Conservation (phyloP, 2,113 vertebrate species). For the Trichechus manatus region DNA sequence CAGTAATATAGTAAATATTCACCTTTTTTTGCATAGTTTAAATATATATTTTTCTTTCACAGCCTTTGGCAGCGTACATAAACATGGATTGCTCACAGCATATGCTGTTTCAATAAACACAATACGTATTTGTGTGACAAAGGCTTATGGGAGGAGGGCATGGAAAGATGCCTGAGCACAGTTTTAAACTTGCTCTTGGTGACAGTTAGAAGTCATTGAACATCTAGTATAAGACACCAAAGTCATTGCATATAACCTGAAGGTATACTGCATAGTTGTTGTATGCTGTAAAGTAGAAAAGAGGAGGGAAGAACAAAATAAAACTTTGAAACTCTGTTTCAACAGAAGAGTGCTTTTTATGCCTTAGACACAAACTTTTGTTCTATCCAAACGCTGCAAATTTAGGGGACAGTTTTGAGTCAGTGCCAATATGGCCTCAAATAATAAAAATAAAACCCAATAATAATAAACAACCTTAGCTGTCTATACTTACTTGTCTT, state of each 20-base stretch:
- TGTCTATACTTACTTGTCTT: neutral
- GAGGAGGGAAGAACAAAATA: neutral
- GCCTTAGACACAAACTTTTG: slow-evolving; percentile 31
- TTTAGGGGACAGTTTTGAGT: neutral
- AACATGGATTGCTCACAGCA: neutral
- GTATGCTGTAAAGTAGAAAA: neutral
- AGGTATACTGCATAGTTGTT: neutral
- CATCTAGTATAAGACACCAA: neutral
- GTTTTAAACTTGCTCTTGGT: neutral
- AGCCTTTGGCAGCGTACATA: slow-evolving; percentile 51
- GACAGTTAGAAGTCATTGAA: neutral
- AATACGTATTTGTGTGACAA: neutral
- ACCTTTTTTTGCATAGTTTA: neutral
- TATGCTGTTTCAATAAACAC: neutral
- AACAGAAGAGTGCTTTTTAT: neutral
- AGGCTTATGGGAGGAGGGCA: neutral
- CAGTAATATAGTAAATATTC: neutral
- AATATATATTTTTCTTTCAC: slow-evolving; percentile 32
- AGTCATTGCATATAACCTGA: neutral
- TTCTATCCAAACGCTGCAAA: neutral
- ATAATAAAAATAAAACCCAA: neutral
- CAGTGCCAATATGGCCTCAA: neutral
- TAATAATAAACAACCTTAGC: neutral
- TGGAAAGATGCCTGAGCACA: neutral
- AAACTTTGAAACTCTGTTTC: slow-evolving; percentile 24